A percentile compares a stretch with the other conserved stretches of the same genome.
These are phyloP conservation scores for Ovis aries DNA, from an alignment of 2,113 vertebrate species.

Conservation along the genomic window ARS-UI_Ramb_v3.0 NC_056055.1:109855001-109855500, in stretches of 20 bases:
- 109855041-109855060: background rate
- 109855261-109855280: background rate
- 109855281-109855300: background rate
- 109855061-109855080: background rate
- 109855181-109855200: background rate
- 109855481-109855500: background rate
- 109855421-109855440: background rate
- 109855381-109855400: background rate
- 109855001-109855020: background rate
- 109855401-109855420: background rate
- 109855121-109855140: background rate
- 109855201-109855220: background rate
- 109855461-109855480: background rate
- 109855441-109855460: background rate
- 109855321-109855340: background rate
- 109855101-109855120: background rate
- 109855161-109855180: background rate
- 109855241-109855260: background rate
- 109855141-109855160: fast-evolving
- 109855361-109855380: background rate
- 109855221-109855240: background rate
- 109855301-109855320: background rate
- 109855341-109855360: background rate
- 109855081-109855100: background rate
- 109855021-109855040: background rate